A percentile compares a stretch with the other conserved stretches of the same genome.
Conservation (phyloP, 2,113 vertebrate species). For the Muntiacus reevesi region DNA sequence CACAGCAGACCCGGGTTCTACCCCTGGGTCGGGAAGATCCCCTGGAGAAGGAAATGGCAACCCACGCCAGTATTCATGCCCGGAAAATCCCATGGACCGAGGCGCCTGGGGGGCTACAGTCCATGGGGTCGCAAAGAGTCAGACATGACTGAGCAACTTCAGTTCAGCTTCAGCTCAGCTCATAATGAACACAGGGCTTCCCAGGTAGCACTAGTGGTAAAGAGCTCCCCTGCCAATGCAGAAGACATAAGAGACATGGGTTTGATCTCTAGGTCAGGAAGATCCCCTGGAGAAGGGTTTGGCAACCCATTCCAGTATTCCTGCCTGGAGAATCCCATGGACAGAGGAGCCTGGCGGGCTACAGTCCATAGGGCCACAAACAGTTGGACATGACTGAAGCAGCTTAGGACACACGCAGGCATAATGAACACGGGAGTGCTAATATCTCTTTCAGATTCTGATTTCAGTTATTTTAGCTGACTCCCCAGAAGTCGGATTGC, state of each 20-base stretch:
- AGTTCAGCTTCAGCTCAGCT: too few species aligned
- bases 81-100: too few species aligned
- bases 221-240: not conserved
- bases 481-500: not conserved
- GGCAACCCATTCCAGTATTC: not conserved
- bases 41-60: too few species aligned
- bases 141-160: too few species aligned
- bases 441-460: not conserved
- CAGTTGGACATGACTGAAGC: not conserved
- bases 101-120: too few species aligned
- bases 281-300: not conserved
- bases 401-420: not conserved
- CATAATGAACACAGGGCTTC: not conserved
- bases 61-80: too few species aligned
- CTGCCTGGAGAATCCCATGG: not conserved
- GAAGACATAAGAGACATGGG: not conserved
- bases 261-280: not conserved
- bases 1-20: too few species aligned
- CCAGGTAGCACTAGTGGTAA: not conserved
- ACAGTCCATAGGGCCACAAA: not conserved
- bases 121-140: too few species aligned
- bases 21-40: too few species aligned
- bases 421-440: not conserved
- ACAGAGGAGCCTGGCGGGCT: rapidly evolving
- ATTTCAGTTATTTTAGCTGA: not conserved